These are phyloP conservation scores for Hoplias malabaricus DNA, from an alignment of 2,113 vertebrate species.

Conservation along the genomic window DNA sequence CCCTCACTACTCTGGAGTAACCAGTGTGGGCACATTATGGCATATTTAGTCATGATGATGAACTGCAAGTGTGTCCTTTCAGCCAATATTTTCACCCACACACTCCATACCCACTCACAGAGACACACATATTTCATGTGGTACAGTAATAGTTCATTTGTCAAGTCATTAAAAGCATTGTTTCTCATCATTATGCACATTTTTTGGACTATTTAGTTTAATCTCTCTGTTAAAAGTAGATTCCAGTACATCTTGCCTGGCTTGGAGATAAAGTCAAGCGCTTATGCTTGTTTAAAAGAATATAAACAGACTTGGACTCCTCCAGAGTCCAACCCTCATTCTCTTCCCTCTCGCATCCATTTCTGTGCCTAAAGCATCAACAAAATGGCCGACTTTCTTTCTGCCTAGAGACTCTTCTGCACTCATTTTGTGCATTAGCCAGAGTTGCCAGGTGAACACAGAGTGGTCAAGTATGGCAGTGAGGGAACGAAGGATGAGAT, in stretches of 20 bases:
- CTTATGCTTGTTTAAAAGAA: conserved; percentile 3
- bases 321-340: background rate
- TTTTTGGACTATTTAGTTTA: background rate
- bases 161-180: background rate
- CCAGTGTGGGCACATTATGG: background rate
- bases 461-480: conserved; percentile 52
- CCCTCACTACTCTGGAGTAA: conserved; percentile 9
- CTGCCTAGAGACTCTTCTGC: conserved; percentile 60
- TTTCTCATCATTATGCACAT: background rate
- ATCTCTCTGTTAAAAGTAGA: conserved; percentile 40
- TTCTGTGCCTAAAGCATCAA: conserved; percentile 53
- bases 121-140: background rate
- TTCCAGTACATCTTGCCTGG: background rate
- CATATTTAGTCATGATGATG: conserved; percentile 46
- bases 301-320: background rate
- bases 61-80: conserved; percentile 22
- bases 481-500: conserved; percentile 29
- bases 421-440: conserved; percentile 80
- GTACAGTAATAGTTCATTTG: background rate
- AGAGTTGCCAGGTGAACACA: conserved; percentile 70
- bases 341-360: conserved; percentile 2
- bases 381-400: conserved; percentile 78
- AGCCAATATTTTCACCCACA: conserved; percentile 52
- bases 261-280: background rate
- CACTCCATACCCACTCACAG: conserved; percentile 51